Conservation (phyloP, 2,797 vertebrate species). For the Mycteria americana region DNA sequence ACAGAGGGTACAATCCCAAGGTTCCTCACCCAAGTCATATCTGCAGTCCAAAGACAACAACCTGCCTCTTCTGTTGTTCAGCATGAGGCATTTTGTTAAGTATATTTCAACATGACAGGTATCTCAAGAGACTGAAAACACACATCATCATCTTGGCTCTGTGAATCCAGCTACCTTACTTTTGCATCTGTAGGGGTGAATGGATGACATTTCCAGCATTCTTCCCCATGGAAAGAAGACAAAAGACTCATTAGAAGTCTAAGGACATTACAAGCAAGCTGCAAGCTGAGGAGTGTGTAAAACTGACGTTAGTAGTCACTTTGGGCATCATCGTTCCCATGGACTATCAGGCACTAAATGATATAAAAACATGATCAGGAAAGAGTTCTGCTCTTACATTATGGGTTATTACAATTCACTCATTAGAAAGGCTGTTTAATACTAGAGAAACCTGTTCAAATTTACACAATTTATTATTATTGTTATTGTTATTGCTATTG, state of each 20-base stretch:
- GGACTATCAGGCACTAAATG: neutral
- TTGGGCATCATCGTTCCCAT: neutral
- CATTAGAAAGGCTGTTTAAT: neutral
- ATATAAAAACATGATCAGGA: neutral
- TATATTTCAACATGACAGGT: neutral
- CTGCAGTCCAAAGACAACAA: neutral
- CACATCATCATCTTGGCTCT: neutral
- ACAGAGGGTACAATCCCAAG: rapidly evolving
- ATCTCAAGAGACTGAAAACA: neutral
- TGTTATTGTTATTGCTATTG: neutral
- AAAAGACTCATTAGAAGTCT: neutral
- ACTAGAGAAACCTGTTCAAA: neutral
- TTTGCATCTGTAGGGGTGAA: neutral
- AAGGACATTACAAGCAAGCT: neutral
- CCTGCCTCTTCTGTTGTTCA: neutral
- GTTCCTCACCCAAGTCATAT: neutral
- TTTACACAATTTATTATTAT: neutral
- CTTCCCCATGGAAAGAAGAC: neutral
- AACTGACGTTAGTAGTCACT: neutral
- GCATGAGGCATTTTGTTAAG: neutral
- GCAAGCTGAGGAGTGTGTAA: neutral
- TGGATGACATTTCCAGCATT: neutral
- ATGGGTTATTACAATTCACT: neutral
- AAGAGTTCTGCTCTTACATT: neutral
- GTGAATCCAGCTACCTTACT: neutral